These are phyloP conservation scores for Tridacna gigas DNA, from an alignment of 2,888 invertebrate genomes.

Conservation along the genomic window DNA sequence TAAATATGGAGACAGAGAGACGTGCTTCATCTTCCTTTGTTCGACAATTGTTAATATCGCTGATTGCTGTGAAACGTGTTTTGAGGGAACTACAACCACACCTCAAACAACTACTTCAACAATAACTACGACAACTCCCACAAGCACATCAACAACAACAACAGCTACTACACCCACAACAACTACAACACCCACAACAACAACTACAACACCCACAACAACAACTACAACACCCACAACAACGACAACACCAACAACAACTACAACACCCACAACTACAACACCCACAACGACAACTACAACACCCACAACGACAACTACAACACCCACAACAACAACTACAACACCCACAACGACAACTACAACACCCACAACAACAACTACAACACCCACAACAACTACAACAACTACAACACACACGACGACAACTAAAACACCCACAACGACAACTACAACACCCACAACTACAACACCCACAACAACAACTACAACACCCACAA, in stretches of 20 bases:
- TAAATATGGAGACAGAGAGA: constrained; percentile 6
- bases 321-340: neutral
- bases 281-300: constrained; percentile 1
- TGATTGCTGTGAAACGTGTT: constrained; percentile 24
- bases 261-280: constrained; percentile 1
- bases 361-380: neutral
- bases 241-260: neutral
- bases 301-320: neutral
- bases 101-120: constrained; percentile 1
- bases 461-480: neutral
- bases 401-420: neutral
- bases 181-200: neutral
- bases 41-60: neutral
- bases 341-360: neutral
- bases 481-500: neutral
- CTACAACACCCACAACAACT: neutral
- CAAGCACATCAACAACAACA: neutral
- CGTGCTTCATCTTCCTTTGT: neutral
- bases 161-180: neutral
- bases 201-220: neutral
- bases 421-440: neutral
- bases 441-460: neutral
- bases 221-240: constrained; percentile 10
- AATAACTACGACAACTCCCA: neutral
- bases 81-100: neutral